Conservation (phyloP, 37 sponge, comb jelly and placozoan genomes). For the Chondrilla cf. caribensis region DNA sequence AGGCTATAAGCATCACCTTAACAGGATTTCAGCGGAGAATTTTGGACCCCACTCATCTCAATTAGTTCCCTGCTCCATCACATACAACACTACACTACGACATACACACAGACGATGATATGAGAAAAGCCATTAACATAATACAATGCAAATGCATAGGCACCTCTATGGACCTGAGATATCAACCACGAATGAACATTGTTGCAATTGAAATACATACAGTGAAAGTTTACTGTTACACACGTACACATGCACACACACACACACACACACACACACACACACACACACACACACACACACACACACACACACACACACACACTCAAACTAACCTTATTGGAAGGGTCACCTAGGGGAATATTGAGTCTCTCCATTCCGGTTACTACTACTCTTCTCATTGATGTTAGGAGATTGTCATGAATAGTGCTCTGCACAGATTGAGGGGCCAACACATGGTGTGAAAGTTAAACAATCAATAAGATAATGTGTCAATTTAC, state of each 20-base stretch:
- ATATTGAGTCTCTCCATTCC: constrained; percentile 81
- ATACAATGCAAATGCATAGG: too few species aligned
- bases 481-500: neutral
- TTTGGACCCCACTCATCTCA: too few species aligned
- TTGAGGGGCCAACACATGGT: neutral
- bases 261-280: constrained; percentile 29
- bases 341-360: constrained; percentile 47
- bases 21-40: too few species aligned
- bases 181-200: too few species aligned
- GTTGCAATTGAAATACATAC: constrained; percentile 2
- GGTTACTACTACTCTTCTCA: constrained; percentile 74
- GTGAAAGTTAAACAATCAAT: neutral
- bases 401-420: constrained; percentile 86
- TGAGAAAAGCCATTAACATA: too few species aligned
- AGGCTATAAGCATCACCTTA: too few species aligned
- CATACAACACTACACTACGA: too few species aligned
- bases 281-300: neutral
- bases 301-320: constrained; percentile 9
- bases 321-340: constrained; percentile 48
- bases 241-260: neutral
- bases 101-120: too few species aligned
- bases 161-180: too few species aligned
- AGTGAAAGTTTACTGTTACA: neutral
- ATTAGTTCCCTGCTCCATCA: too few species aligned
- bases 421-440: constrained; percentile 82